Evolutionary conservation across 2,113 vertebrate species (phyloP).

Genomic region (Mormyrus lacerda): DNA sequence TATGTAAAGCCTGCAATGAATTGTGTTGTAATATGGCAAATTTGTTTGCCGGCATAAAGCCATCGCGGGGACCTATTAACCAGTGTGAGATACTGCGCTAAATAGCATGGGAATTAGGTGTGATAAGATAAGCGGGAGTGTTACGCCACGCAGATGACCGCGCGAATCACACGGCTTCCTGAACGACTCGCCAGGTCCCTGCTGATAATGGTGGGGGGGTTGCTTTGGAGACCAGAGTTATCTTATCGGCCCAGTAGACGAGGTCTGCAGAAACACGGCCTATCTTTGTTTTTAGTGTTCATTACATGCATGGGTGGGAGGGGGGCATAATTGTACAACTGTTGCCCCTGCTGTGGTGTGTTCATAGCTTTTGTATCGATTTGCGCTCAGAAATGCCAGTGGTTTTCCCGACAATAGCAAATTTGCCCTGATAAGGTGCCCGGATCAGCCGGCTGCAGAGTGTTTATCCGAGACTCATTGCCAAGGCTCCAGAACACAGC

Average conservation of each 20-base stretch:
- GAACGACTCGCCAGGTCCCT: conserved; percentile 14
- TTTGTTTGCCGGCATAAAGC: neutral
- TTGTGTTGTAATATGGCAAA: neutral
- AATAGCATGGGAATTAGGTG: conserved; percentile 12
- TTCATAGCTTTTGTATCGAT: conserved; percentile 38
- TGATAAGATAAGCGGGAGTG: neutral
- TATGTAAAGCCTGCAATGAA: neutral
- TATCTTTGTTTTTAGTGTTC: conserved; percentile 43
- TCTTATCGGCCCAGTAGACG: conserved; percentile 43
- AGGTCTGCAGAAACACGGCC: conserved; percentile 32
- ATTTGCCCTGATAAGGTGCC: conserved; percentile 34
- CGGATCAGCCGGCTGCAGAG: conserved; percentile 29
- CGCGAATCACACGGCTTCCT: neutral
- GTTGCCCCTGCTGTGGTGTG: conserved; percentile 23
- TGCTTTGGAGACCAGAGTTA: conserved; percentile 32
- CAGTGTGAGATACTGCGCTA: neutral
- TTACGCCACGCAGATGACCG: neutral
- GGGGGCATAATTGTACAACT: conserved; percentile 33
- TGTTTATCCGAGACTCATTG: conserved; percentile 36
- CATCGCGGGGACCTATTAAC: neutral
- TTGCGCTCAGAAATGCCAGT: conserved; percentile 23
- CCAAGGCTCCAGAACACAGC: conserved; percentile 12
- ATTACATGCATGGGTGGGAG: conserved; percentile 32
- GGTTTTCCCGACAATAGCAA: conserved; percentile 29
- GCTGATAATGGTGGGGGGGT: conserved; percentile 28